phyloP scores from a whole-genome alignment of 2,113 vertebrate species.

The Ciconia stormi region DNA sequence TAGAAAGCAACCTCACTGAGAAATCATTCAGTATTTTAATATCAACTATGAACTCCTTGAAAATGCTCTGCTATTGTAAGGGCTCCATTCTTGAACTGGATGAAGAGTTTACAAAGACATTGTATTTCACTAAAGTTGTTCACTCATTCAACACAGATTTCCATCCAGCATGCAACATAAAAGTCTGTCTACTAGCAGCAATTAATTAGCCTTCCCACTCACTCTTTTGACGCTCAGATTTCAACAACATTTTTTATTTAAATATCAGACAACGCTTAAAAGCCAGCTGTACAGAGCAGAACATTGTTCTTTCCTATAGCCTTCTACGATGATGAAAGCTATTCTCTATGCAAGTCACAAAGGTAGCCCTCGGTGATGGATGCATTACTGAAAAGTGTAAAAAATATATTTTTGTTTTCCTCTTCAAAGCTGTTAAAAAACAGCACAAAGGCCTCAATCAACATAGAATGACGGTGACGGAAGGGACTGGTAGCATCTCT shows the following conservation, averaged over 20 bases:
- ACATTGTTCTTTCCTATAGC: background rate
- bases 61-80: background rate
- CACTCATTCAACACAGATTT: background rate
- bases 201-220: slow-evolving; percentile 1
- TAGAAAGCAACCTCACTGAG: background rate
- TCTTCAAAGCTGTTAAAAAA: background rate
- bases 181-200: background rate
- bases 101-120: background rate
- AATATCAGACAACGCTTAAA: background rate
- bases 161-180: background rate
- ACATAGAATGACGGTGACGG: background rate
- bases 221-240: background rate
- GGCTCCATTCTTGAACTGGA: background rate
- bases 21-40: background rate
- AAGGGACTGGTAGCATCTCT: background rate
- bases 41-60: background rate
- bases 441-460: background rate
- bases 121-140: background rate
- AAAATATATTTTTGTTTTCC: background rate
- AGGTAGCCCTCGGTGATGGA: background rate
- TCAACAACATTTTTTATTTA: slow-evolving; percentile 6
- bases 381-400: background rate
- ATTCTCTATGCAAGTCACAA: background rate
- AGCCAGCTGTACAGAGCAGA: background rate
- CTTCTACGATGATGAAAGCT: background rate